Evolutionary conservation across 1,140 invertebrate species (phyloP), one percentile per base, ranked within the genome.

Genomic region (Nylanderia fulva): DNA sequence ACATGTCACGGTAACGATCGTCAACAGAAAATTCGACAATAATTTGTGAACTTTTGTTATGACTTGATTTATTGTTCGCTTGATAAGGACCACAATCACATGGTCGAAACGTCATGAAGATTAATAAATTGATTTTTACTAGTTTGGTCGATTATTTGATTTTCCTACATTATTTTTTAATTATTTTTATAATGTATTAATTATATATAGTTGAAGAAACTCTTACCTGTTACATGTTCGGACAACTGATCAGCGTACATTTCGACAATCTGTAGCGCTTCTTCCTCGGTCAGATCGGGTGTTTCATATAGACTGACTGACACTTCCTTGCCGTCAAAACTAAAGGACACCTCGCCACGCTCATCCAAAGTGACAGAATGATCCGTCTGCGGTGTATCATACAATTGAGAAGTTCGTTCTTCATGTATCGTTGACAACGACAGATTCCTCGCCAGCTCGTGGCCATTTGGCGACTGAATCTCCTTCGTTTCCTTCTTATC

Each of bases 201-300:
- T n/a, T n/a, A n/a, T n/a, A n/a, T n/a, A n/a, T n/a, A n/a, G n/a
- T n/a, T n/a, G n/a, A n/a, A n/a, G n/a, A n/a, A n/a, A 63, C 2
- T 77, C 88, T 91, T 93, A 96, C 96, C 96, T 85, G 98, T 97
- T 5, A 98, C 96, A 92, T 98, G 97, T 94, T 98, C 98, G 0
- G 98, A 98, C 64, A 98, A 95, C 93, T 99, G 97, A 92, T 99
- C 98, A 0, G 98, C 98, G 94, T 98, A 99, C 97, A 98, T 98
- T 95, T 99, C 98, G 0, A 98, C 97, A 90, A 99, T 98, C 94
- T 98, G 97, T 15, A 98, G 94, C 0, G 98, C 98, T 95, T 99
- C 98, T 93, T 98, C 97, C 95, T 98, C 98, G 0, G 98, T 98
- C 18, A 98, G 95, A 95, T 99, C 98, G 0, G 98, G 98, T 1